A percentile compares a stretch with the other conserved stretches of the same genome.
These are phyloP conservation scores for Hassar affinis DNA, from an alignment of 2,113 vertebrate genomes.

Conservation along the genomic window DNA sequence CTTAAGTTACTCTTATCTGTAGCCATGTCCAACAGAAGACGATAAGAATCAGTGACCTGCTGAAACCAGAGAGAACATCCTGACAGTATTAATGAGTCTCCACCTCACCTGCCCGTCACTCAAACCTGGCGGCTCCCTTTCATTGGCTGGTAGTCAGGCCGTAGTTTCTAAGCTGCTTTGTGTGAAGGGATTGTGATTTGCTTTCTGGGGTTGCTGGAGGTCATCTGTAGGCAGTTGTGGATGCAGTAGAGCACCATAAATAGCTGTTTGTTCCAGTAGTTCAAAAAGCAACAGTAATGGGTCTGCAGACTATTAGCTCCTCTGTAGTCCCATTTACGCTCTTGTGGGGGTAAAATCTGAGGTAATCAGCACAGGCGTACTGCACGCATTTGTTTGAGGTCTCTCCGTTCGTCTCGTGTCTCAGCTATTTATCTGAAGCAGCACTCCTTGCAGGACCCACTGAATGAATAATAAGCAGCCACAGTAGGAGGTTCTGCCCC, in stretches of 20 bases:
- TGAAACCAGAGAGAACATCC: slow-evolving; percentile 49
- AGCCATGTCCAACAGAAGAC: slow-evolving; percentile 1
- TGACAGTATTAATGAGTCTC: slow-evolving; percentile 41
- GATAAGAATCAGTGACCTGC: slow-evolving; percentile 45
- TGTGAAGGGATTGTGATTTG: neutral
- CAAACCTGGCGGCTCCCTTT: neutral
- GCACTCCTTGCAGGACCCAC: slow-evolving; percentile 9
- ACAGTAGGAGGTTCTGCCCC: neutral
- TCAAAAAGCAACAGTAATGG: slow-evolving; percentile 12
- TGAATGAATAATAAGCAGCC: slow-evolving; percentile 26
- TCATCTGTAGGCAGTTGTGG: slow-evolving; percentile 10
- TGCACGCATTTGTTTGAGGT: slow-evolving; percentile 19
- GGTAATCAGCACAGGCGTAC: neutral
- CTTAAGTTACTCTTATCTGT: slow-evolving; percentile 10
- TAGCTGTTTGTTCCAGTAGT: neutral
- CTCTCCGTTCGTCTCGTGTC: slow-evolving; percentile 16
- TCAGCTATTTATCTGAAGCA: slow-evolving; percentile 33
- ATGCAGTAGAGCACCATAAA: slow-evolving; percentile 2
- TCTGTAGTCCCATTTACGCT: slow-evolving; percentile 11
- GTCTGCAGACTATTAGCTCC: slow-evolving; percentile 6
- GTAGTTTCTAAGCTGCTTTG: neutral
- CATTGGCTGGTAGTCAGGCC: neutral
- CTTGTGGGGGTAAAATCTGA: neutral
- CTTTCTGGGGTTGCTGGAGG: slow-evolving; percentile 10
- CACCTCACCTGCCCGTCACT: slow-evolving; percentile 33